Conservation (phyloP, 2,113 vertebrate genomes). For the Chloropsis cyanopogon region DNA sequence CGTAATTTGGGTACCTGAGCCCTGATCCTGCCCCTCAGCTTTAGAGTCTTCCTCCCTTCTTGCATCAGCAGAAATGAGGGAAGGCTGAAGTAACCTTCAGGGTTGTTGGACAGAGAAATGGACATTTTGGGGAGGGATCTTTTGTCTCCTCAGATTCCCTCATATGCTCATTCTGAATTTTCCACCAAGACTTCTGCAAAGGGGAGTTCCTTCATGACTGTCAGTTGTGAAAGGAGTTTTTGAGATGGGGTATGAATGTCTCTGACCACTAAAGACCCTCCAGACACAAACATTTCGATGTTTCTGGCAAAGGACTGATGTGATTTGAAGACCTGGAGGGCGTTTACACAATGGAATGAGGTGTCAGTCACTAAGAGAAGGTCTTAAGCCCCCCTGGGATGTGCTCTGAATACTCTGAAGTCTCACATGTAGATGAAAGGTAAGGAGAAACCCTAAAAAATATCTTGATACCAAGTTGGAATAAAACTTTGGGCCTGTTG, state of each 20-base stretch:
- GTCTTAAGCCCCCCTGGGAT: background rate
- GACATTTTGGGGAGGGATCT: background rate
- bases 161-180: background rate
- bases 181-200: background rate
- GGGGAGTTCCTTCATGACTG: background rate
- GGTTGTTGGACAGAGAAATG: background rate
- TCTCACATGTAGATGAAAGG: background rate
- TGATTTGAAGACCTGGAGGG: background rate
- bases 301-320: background rate
- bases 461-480: background rate
- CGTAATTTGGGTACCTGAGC: background rate
- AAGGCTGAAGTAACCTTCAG: background rate
- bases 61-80: background rate
- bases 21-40: background rate
- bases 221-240: background rate
- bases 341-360: rapidly evolving
- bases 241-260: background rate
- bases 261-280: background rate
- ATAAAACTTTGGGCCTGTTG: background rate
- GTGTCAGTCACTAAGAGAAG: background rate
- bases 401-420: background rate
- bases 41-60: background rate
- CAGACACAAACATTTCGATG: background rate
- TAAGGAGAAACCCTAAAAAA: background rate
- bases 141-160: background rate